Conservation (phyloP, 1,140 invertebrate genomes). For the Drosophila bocki region DNA sequence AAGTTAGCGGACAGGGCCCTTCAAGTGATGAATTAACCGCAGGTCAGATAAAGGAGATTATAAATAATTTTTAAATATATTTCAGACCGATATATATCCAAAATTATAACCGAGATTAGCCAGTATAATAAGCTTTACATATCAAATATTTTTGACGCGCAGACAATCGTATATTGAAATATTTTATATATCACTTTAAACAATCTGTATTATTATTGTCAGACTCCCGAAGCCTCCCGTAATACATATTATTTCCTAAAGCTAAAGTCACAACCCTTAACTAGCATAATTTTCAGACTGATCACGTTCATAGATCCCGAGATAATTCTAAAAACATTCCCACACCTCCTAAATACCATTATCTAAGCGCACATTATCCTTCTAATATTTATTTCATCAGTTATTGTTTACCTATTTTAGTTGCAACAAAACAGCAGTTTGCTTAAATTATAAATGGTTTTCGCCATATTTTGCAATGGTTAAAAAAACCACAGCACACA, state of each 20-base stretch:
- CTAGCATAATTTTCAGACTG: neutral
- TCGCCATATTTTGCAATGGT: conserved; percentile 33
- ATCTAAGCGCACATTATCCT: conserved; percentile 5
- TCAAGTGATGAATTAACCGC: conserved; percentile 18
- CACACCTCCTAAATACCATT: neutral
- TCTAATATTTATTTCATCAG: conserved; percentile 30
- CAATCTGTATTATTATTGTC: neutral
- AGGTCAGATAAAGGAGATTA: neutral
- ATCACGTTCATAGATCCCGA: neutral
- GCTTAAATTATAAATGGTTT: conserved; percentile 49
- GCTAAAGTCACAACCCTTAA: neutral
- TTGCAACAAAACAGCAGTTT: conserved; percentile 26
- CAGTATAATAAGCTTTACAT: no score
- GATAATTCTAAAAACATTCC: neutral
- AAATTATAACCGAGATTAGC: neutral
- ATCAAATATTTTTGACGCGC: neutral
- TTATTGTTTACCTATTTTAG: conserved; percentile 13
- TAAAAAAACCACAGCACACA: conserved; percentile 33
- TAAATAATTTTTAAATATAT: neutral
- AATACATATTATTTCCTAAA: neutral
- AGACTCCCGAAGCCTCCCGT: neutral
- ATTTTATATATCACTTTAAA: neutral
- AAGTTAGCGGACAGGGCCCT: neutral
- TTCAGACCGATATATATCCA: no score
- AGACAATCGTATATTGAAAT: neutral